These are phyloP conservation scores for Eulithis testata DNA, from an alignment of 2,888 invertebrate species.

Conservation along the genomic window DNA sequence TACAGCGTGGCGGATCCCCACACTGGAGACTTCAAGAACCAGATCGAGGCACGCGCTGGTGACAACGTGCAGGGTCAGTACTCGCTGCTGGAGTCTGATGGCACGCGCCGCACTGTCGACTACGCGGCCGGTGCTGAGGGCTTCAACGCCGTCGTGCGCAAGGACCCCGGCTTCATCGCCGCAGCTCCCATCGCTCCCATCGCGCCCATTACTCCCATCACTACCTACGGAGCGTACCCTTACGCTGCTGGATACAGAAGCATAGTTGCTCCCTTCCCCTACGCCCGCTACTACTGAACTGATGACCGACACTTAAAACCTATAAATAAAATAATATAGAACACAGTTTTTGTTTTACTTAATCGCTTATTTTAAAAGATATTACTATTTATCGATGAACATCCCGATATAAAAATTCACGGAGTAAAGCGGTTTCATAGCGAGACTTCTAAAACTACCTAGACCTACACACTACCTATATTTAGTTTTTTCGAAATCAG, in stretches of 20 bases:
- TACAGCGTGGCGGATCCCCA: slow-evolving; percentile 83
- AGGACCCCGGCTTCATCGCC: slow-evolving; percentile 62
- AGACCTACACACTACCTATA: no score
- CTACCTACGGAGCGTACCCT: slow-evolving; percentile 29
- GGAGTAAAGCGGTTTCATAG: no score
- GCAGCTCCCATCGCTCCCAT: slow-evolving; percentile 54
- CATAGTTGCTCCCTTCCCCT: slow-evolving; percentile 40
- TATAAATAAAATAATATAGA: slow-evolving; percentile 35
- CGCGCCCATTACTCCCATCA: slow-evolving; percentile 35
- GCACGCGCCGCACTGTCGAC: slow-evolving; percentile 81
- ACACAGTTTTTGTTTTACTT: slow-evolving; percentile 3
- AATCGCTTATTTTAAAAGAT: neutral
- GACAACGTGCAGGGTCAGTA: slow-evolving; percentile 82
- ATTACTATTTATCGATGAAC: no score
- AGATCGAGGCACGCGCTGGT: slow-evolving; percentile 78
- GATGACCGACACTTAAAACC: slow-evolving; percentile 26
- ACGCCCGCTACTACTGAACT: slow-evolving; percentile 44
- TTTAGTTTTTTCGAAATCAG: no score
- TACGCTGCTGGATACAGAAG: slow-evolving; percentile 23
- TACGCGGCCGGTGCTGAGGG: slow-evolving; percentile 80
- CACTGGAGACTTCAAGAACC: slow-evolving; percentile 84
- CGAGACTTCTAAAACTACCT: no score
- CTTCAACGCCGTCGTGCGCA: slow-evolving; percentile 84
- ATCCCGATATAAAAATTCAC: no score
- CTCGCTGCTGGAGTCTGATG: slow-evolving; percentile 82